phyloP scores from a whole-genome alignment of 2,888 invertebrate genomes.

The Artemia sinica region DNA sequence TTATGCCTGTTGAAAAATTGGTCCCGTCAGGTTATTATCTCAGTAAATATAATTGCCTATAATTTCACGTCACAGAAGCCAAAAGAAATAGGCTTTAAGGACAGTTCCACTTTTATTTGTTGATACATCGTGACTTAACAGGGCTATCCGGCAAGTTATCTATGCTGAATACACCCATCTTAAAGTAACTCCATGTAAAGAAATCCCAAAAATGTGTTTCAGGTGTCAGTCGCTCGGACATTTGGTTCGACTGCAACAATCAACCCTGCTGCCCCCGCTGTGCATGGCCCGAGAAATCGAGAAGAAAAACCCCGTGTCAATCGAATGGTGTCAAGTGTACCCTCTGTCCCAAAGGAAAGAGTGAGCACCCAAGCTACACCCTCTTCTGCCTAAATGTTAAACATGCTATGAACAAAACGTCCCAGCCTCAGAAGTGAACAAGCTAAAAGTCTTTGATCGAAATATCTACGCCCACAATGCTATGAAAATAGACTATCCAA shows the following conservation, averaged over 20 bases:
- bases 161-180: background rate
- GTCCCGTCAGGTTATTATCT: too few species aligned
- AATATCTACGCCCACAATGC: too few species aligned
- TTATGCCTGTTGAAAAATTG: too few species aligned
- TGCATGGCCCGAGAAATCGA: background rate
- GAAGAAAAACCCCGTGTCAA: background rate
- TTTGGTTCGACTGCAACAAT: background rate
- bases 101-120: too few species aligned
- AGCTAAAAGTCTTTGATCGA: too few species aligned
- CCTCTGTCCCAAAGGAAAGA: background rate
- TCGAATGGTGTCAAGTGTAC: background rate
- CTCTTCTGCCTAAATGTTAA: background rate
- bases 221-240: background rate
- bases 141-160: too few species aligned
- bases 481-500: too few species aligned
- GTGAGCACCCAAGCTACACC: background rate
- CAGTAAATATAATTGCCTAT: too few species aligned
- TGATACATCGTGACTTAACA: too few species aligned
- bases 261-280: background rate
- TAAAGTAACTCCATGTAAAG: background rate
- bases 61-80: too few species aligned
- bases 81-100: too few species aligned
- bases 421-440: background rate
- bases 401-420: background rate
- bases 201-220: background rate